These are phyloP conservation scores for Ornithoptera priamus DNA, from an alignment of 2,888 invertebrate genomes.

Conservation along the genomic window DNA sequence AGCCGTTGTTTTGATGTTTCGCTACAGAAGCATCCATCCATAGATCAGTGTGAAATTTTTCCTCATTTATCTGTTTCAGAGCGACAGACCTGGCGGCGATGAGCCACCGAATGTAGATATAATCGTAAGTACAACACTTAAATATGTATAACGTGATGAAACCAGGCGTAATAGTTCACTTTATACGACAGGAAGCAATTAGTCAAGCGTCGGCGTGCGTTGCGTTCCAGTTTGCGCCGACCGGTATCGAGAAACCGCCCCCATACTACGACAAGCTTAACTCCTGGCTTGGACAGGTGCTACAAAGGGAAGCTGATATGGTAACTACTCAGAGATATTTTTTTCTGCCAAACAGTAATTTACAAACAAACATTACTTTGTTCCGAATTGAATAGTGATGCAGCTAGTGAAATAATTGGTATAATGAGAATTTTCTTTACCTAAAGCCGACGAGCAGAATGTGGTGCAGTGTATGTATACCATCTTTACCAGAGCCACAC, in stretches of 20 bases:
- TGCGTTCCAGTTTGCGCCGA: slow-evolving; percentile 91
- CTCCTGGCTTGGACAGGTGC: slow-evolving; percentile 94
- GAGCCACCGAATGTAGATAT: slow-evolving; percentile 70
- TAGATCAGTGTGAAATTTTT: no score
- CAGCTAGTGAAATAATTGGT: no score
- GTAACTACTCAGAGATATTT: slow-evolving; percentile 48
- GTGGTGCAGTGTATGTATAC: no score
- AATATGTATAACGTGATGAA: no score
- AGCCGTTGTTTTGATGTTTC: no score
- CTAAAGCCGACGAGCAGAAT: no score
- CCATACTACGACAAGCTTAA: slow-evolving; percentile 93
- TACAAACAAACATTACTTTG: no score
- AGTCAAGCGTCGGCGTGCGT: slow-evolving; percentile 87
- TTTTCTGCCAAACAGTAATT: no score
- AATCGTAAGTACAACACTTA: slow-evolving; percentile 51
- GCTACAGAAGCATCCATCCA: no score
- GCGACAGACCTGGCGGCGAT: slow-evolving; percentile 89
- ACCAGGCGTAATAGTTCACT: background rate
- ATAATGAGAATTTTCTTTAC: no score
- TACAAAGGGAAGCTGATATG: slow-evolving; percentile 91
- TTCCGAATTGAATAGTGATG: no score
- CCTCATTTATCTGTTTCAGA: slow-evolving; percentile 74
- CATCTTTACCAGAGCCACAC: no score
- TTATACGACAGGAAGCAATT: slow-evolving; percentile 54
- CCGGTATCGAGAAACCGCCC: slow-evolving; percentile 73